These are phyloP conservation scores for Nicator chloris DNA, from an alignment of 2,113 vertebrate genomes.

Conservation along the genomic window DNA sequence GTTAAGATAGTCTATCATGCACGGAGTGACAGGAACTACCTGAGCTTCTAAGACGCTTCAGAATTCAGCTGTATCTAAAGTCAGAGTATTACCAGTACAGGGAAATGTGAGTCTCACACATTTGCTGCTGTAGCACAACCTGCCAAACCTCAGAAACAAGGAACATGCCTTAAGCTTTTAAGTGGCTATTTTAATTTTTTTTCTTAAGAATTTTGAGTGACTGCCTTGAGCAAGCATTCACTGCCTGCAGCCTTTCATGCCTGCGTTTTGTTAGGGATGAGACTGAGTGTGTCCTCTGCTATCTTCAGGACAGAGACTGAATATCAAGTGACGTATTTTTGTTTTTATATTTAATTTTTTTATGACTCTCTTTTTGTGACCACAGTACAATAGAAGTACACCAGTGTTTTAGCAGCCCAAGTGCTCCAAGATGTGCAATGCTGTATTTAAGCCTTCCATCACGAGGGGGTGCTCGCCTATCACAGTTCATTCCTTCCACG, in stretches of 20 bases:
- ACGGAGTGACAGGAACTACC: not conserved
- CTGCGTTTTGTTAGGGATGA: not conserved
- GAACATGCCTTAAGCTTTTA: not conserved
- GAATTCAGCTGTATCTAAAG: not conserved
- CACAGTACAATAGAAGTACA: not conserved
- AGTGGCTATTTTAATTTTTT: not conserved
- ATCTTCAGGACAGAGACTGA: not conserved
- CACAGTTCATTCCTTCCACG: not conserved
- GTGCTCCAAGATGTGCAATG: too few relatives aligned
- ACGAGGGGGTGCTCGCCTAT: constrained; percentile 48
- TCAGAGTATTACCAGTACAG: not conserved
- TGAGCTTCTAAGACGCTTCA: not conserved
- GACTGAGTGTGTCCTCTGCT: not conserved
- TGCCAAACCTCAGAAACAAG: not conserved
- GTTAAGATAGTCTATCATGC: not conserved
- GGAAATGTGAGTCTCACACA: not conserved
- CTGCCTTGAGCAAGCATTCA: not conserved
- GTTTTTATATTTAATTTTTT: not conserved
- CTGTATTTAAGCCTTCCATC: constrained; percentile 17
- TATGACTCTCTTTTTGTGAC: not conserved
- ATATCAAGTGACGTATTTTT: not conserved
- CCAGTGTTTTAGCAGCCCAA: not conserved
- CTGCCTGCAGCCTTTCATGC: not conserved
- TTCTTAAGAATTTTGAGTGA: not conserved
- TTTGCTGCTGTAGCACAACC: not conserved